phyloP scores from a whole-genome alignment of 2,113 vertebrate genomes.

The Brevimyrus niger region DNA sequence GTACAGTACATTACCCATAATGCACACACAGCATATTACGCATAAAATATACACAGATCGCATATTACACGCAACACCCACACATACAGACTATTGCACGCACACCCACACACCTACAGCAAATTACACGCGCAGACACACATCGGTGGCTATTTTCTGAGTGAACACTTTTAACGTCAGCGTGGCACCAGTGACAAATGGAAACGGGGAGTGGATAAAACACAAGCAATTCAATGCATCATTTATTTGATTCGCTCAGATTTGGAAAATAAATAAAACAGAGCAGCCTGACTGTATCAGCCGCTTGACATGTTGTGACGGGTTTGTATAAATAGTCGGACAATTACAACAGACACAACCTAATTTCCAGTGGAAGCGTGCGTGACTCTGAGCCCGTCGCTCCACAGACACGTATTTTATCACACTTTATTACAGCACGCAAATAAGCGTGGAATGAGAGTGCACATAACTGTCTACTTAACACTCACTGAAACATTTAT shows the following conservation, averaged over 20 bases:
- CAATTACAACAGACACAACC: constrained; percentile 74
- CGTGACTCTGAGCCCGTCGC: constrained; percentile 72
- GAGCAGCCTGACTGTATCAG: constrained; percentile 3
- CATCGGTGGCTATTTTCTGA: constrained; percentile 11
- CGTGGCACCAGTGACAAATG: constrained; percentile 18
- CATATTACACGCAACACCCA: neutral
- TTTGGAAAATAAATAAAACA: constrained; percentile 27
- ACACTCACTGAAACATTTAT: constrained; percentile 81
- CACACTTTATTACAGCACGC: constrained; percentile 80
- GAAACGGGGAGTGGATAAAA: constrained; percentile 20
- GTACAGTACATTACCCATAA: neutral
- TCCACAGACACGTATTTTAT: constrained; percentile 76
- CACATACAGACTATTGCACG: neutral
- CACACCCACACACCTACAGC: neutral
- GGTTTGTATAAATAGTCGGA: constrained; percentile 65
- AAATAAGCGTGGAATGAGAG: constrained; percentile 80
- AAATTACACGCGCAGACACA: neutral
- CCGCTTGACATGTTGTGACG: constrained; percentile 25
- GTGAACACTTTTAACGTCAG: constrained; percentile 13
- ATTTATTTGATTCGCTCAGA: constrained; percentile 23
- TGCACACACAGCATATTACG: neutral
- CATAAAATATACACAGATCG: neutral
- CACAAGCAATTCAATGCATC: constrained; percentile 26
- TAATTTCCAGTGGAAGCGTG: constrained; percentile 81
- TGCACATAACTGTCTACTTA: constrained; percentile 74